Percentiles rank a stretch among this genome's conserved stretches.
Evolutionary conservation across 2,797 vertebrate species (phyloP).

Genomic region (Pipistrellus kuhlii): DNA sequence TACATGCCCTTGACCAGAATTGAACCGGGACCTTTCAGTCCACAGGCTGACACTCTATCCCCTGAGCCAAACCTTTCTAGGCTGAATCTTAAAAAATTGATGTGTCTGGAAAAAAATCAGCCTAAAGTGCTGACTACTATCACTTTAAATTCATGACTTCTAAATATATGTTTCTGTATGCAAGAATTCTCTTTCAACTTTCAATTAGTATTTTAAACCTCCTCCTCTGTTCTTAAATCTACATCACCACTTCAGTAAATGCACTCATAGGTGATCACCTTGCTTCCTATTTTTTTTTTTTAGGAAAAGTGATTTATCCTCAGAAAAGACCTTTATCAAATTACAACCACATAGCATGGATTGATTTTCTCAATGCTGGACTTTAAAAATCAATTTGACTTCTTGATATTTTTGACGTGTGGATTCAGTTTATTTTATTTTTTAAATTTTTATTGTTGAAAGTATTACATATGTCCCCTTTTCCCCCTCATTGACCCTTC

Average conservation of each 20-base stretch:
- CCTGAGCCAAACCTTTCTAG: no score
- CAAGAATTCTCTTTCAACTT: not conserved
- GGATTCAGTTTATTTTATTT: no score
- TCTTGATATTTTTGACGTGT: not conserved
- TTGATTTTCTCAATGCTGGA: not conserved
- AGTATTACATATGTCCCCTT: no score
- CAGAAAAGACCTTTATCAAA: not conserved
- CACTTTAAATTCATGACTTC: not conserved
- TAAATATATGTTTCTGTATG: not conserved
- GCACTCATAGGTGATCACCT: not conserved
- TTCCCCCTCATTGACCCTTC: no score
- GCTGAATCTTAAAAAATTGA: not conserved
- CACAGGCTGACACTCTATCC: no score
- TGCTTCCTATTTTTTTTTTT: not conserved
- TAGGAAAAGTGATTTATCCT: not conserved
- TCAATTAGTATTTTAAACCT: not conserved
- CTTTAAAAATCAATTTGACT: not conserved
- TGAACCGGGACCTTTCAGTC: no score
- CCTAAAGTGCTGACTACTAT: not conserved
- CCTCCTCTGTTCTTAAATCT: not conserved
- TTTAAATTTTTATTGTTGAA: not conserved
- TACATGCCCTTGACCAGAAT: no score
- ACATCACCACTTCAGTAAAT: not conserved
- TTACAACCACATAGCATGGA: not conserved
- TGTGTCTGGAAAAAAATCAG: not conserved